These are phyloP conservation scores for Anolis carolinensis DNA, from an alignment of 2,113 vertebrate species.

Conservation along the genomic window DNA sequence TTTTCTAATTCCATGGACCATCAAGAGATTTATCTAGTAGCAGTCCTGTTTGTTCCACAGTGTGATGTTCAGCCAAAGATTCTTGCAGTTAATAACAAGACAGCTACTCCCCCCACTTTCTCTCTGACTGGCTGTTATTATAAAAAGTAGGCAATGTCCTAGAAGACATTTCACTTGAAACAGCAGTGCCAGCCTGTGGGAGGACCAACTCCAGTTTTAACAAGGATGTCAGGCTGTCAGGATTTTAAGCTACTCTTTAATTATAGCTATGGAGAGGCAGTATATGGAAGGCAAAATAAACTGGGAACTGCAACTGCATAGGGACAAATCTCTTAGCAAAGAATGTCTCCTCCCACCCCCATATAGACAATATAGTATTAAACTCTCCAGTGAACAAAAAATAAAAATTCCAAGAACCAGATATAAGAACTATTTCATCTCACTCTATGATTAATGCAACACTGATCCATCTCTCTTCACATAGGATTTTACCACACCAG, in stretches of 20 bases:
- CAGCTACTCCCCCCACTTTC: background rate
- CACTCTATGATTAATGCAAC: background rate
- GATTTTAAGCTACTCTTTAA: background rate
- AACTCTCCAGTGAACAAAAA: background rate
- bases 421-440: background rate
- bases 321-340: background rate
- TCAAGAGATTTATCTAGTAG: slow-evolving; percentile 2
- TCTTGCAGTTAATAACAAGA: background rate
- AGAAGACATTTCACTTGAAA: background rate
- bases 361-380: background rate
- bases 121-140: background rate
- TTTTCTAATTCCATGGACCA: slow-evolving; percentile 16
- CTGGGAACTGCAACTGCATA: background rate
- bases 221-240: background rate
- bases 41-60: background rate
- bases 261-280: background rate
- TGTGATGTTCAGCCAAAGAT: background rate
- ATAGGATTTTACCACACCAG: too few species aligned
- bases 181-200: background rate
- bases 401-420: background rate
- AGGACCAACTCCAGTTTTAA: slow-evolving; percentile 3
- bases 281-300: background rate
- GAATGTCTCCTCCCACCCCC: background rate
- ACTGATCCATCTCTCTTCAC: background rate
- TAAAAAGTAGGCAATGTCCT: background rate